Conservation (phyloP, 2,113 vertebrate genomes). For the Colistium nudipinnis region DNA sequence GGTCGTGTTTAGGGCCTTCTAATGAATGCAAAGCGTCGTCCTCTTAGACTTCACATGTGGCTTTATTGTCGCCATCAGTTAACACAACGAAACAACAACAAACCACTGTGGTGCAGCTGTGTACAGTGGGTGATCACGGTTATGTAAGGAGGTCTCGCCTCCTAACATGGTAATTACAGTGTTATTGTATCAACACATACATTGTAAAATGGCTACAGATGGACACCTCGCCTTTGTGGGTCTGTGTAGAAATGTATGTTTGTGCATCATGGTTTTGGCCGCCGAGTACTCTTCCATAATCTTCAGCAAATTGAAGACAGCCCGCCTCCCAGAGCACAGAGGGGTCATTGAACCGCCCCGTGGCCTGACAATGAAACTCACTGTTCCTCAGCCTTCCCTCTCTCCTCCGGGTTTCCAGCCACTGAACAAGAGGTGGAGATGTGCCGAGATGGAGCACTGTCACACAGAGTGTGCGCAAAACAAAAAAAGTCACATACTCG, state of each 20-base stretch:
- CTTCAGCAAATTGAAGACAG: conserved; percentile 48
- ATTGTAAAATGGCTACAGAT: conserved; percentile 1
- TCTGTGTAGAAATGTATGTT: background rate
- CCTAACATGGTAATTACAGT: conserved; percentile 14
- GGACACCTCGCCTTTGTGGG: background rate
- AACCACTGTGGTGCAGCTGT: no score
- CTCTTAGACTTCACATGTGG: conserved; percentile 10
- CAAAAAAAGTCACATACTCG: background rate
- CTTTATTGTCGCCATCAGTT: conserved; percentile 39
- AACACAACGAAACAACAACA: no score
- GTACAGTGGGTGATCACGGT: background rate
- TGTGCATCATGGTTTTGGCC: background rate
- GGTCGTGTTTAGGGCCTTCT: background rate
- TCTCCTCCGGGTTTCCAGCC: conserved; percentile 32
- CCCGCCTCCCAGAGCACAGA: conserved; percentile 54
- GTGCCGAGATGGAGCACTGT: conserved; percentile 25
- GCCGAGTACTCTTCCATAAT: background rate
- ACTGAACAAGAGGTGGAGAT: conserved; percentile 38
- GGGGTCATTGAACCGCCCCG: conserved; percentile 68
- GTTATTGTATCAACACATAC: no score
- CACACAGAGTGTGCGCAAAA: conserved; percentile 28
- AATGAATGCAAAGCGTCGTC: conserved; percentile 50
- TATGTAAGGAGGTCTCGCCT: conserved; percentile 8
- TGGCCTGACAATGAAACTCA: conserved; percentile 65
- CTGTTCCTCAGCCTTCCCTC: conserved; percentile 61